Evolutionary conservation across 2,113 vertebrate genomes (phyloP).

Genomic region (Scomber scombrus): DNA sequence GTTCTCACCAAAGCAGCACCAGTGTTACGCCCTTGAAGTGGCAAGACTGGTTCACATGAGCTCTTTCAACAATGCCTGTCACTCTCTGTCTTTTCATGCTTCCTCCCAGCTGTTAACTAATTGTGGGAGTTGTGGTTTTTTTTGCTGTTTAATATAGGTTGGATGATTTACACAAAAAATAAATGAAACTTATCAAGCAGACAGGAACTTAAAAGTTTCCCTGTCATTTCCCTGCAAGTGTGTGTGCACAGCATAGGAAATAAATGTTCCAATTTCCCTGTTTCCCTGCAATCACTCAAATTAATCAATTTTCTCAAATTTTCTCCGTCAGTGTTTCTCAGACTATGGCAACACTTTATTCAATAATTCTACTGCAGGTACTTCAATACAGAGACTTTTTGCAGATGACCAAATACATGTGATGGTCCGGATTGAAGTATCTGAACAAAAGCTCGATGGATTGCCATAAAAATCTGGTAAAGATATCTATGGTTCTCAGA

Average conservation of each 20-base stretch:
- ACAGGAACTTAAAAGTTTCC: not conserved
- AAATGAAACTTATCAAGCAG: not conserved
- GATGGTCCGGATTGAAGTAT: not conserved
- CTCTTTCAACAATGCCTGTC: not conserved
- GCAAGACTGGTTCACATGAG: constrained; percentile 68
- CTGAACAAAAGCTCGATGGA: not conserved
- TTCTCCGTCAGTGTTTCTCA: not conserved
- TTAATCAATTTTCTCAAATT: not conserved
- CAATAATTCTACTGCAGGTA: not conserved
- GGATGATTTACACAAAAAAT: not conserved
- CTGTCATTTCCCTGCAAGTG: no score
- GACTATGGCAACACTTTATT: not conserved
- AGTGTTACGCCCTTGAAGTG: constrained; percentile 53
- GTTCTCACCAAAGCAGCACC: constrained; percentile 60
- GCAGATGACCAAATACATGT: not conserved
- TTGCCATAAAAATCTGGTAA: not conserved
- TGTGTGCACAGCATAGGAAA: no score
- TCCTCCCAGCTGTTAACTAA: constrained; percentile 2
- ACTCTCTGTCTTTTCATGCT: not conserved
- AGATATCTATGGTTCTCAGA: not conserved
- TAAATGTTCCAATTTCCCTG: no score
- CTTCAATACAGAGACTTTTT: not conserved
- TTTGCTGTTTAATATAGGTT: not conserved
- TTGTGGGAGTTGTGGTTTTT: no score
- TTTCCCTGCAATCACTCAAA: not conserved